phyloP scores from a whole-genome alignment of 2,888 invertebrate genomes.

The Electrophaes corylata region DNA sequence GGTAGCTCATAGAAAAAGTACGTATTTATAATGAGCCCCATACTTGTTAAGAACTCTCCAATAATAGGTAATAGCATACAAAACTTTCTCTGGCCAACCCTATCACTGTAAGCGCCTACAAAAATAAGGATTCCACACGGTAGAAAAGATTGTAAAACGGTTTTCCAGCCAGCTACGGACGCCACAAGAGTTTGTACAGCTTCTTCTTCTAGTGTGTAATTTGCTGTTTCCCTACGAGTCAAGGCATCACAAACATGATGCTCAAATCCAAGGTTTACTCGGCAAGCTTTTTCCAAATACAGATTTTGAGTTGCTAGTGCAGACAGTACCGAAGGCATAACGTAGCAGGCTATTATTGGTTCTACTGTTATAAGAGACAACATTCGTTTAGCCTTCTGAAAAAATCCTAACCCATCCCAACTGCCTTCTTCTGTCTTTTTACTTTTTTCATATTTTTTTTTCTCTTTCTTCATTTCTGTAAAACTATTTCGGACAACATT shows the following conservation, averaged over 20 bases:
- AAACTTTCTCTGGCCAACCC: constrained; percentile 88
- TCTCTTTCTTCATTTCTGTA: constrained; percentile 57
- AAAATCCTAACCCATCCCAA: constrained; percentile 80
- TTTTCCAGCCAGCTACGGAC: constrained; percentile 93
- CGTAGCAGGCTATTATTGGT: constrained; percentile 90
- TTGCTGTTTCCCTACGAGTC: constrained; percentile 88
- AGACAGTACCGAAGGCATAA: constrained; percentile 86
- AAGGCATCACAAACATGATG: constrained; percentile 91
- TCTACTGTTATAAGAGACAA: constrained; percentile 89
- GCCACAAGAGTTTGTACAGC: constrained; percentile 90
- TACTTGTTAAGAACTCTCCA: constrained; percentile 91
- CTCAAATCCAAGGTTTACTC: constrained; percentile 90
- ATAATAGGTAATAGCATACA: constrained; percentile 93
- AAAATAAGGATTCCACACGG: constrained; percentile 92
- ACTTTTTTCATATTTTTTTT: constrained; percentile 46
- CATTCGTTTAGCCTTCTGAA: constrained; percentile 83
- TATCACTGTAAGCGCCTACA: constrained; percentile 91
- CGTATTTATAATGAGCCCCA: constrained; percentile 91
- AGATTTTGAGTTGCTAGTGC: constrained; percentile 93
- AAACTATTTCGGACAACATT: constrained; percentile 67
- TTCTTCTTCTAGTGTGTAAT: constrained; percentile 84
- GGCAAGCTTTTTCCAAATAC: constrained; percentile 93
- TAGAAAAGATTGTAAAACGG: constrained; percentile 91
- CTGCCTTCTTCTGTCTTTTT: constrained; percentile 55
- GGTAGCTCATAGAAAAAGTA: constrained; percentile 91